Evolutionary conservation across 2,888 invertebrate genomes (phyloP).

Genomic region (Hyalella azteca): DNA sequence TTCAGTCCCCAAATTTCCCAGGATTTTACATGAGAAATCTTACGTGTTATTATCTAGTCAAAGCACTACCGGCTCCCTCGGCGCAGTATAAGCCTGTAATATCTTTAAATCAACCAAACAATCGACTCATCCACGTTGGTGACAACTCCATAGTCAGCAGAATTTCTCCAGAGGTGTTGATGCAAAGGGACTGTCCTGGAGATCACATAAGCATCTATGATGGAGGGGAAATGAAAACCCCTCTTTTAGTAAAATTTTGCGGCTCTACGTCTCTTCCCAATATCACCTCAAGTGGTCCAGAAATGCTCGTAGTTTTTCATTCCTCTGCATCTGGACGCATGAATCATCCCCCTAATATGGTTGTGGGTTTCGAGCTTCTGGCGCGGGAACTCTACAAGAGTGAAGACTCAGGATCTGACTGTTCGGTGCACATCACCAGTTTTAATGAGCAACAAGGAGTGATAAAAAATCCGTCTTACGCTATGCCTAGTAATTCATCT

Average conservation of each 20-base stretch:
- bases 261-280: slow-evolving; percentile 69
- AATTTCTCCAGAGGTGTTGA: slow-evolving; percentile 48
- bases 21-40: slow-evolving; percentile 88
- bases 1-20: slow-evolving; percentile 88
- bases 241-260: slow-evolving; percentile 48
- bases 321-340: slow-evolving; percentile 78
- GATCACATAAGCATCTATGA: slow-evolving; percentile 55
- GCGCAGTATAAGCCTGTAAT: slow-evolving; percentile 45
- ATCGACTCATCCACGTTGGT: slow-evolving; percentile 54
- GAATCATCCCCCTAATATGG: slow-evolving; percentile 69
- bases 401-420: slow-evolving; percentile 61
- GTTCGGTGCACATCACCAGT: slow-evolving; percentile 77
- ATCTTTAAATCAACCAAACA: slow-evolving; percentile 49
- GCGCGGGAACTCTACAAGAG: slow-evolving; percentile 70
- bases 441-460: slow-evolving; percentile 77
- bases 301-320: slow-evolving; percentile 80
- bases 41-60: slow-evolving; percentile 64
- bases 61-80: slow-evolving; percentile 45
- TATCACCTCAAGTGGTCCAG: slow-evolving; percentile 77
- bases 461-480: slow-evolving; percentile 77
- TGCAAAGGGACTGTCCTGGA: slow-evolving; percentile 49
- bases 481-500: slow-evolving; percentile 80
- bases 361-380: slow-evolving; percentile 82
- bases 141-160: slow-evolving; percentile 46
- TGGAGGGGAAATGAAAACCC: slow-evolving; percentile 55